These are phyloP conservation scores for Dendrocincla fuliginosa DNA, from an alignment of 2,797 vertebrate genomes.

Conservation along the genomic window DNA sequence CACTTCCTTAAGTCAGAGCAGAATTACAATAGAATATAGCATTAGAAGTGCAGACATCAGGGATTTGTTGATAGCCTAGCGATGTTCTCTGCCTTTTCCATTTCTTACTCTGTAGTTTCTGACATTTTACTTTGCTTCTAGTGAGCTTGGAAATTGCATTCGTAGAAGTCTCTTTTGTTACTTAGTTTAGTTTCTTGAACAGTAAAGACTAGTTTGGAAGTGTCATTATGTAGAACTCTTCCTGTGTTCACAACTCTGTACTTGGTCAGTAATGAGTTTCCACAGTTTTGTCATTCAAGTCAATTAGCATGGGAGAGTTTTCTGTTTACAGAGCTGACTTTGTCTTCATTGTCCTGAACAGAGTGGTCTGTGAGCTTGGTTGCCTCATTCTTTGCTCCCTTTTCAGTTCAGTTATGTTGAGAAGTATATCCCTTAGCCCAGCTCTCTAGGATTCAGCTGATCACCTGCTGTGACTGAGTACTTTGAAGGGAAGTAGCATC, in stretches of 20 bases:
- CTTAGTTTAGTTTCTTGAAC: background rate
- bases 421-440: background rate
- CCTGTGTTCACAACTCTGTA: background rate
- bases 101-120: background rate
- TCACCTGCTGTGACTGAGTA: background rate
- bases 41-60: background rate
- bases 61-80: background rate
- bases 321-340: background rate
- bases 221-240: background rate
- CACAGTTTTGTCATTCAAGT: background rate
- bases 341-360: background rate
- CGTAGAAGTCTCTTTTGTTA: background rate
- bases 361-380: background rate
- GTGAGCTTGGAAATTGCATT: background rate
- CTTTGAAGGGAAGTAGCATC: background rate
- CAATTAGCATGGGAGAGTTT: background rate
- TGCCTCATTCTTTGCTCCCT: background rate
- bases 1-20: background rate
- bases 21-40: background rate
- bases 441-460: background rate
- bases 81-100: background rate
- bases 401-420: background rate
- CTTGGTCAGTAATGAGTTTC: background rate
- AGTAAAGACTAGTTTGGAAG: background rate
- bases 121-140: background rate